These are phyloP conservation scores for Sesamia nonagrioides DNA, from an alignment of 1,140 invertebrate species.

Conservation along the genomic window DNA sequence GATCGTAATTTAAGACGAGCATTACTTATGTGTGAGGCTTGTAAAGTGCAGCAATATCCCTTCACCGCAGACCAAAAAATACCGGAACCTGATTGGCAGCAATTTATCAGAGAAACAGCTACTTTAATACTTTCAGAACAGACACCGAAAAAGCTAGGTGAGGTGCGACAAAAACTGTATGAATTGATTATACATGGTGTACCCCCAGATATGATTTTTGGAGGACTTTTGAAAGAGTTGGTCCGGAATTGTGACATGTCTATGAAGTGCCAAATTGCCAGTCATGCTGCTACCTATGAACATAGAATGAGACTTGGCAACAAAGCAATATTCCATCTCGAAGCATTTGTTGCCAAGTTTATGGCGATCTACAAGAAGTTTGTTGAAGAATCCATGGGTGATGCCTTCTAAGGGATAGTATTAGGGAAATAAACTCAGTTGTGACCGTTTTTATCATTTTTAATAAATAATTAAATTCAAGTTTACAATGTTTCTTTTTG, in stretches of 20 bases:
- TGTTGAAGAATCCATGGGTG: constrained; percentile 89
- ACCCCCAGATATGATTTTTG: constrained; percentile 97
- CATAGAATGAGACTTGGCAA: constrained; percentile 96
- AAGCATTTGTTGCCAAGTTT: constrained; percentile 98
- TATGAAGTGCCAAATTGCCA: constrained; percentile 95
- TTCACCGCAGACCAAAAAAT: constrained; percentile 95
- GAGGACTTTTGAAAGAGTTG: constrained; percentile 94
- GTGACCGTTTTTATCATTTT: constrained; percentile 45
- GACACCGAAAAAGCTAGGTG: constrained; percentile 93
- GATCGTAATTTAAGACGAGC: constrained; percentile 97
- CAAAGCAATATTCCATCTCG: constrained; percentile 98
- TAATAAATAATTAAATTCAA: constrained; percentile 55
- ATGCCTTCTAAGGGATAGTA: constrained; percentile 69
- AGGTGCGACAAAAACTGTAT: constrained; percentile 96
- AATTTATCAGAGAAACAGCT: constrained; percentile 96
- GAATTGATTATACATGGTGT: constrained; percentile 98
- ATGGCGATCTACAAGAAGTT: constrained; percentile 98
- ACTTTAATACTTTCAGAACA: constrained; percentile 96
- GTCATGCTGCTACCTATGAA: constrained; percentile 96
- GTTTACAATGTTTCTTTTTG: not conserved
- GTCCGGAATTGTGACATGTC: constrained; percentile 96
- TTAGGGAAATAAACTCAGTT: constrained; percentile 3
- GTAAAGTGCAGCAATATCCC: constrained; percentile 97
- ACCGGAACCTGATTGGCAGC: constrained; percentile 97
- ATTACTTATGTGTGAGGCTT: constrained; percentile 97